Base-by-base conservation (phyloP, 37 sponge, comb jelly and placozoan genomes). In the Ephydatia muelleri region DNA sequence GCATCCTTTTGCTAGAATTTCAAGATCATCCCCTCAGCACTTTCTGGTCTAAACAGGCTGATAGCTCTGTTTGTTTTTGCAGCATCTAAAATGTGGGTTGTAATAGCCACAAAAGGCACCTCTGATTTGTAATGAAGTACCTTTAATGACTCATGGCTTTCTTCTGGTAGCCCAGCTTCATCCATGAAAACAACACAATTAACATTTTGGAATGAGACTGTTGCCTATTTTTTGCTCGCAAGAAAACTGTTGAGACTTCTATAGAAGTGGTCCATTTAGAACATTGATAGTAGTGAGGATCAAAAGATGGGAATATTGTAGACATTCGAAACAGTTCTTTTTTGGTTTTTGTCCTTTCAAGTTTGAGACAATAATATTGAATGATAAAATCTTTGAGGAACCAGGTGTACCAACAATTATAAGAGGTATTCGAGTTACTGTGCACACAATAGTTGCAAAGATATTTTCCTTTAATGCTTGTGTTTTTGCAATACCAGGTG, bases 321-420 rank as follows among this genome's bases (percentile, higher is more conserved):
- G 78, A 77, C 9, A 89, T 31, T 33, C 87, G 43, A 73, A 93
- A 89, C n/a, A 87, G 81, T 27, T 36, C 14, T 67, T 48, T n/a
- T 71, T 85, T 88, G n/a, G 94, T 91, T 26, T 96, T 94, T 1
- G 74, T 80, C n/a, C 97, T 94, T 73, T 94, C 93, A 9, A 96
- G 73, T 93, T 94, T 22, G 85, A 84, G 22, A 89, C 83, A 36
- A 92, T 72, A 33, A 93, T 77, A 83, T 96, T 94, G 85, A 96
- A 96, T 57, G 97, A 96, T 40, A 96, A 90, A 0, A 94, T 96
- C 47, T 96, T 96, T 22, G 94, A 93, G 30, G 92, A 91, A 27
- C 97, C 97, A 29, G 97, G 97, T 25, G 94, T 90, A 0, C 97
- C 97, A 11, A 96, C 97, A 8, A 96, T 94, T 23, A 96, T 96